Evolutionary conservation across 2,113 vertebrate species (phyloP).

Genomic region (Takifugu bimaculatus): DNA sequence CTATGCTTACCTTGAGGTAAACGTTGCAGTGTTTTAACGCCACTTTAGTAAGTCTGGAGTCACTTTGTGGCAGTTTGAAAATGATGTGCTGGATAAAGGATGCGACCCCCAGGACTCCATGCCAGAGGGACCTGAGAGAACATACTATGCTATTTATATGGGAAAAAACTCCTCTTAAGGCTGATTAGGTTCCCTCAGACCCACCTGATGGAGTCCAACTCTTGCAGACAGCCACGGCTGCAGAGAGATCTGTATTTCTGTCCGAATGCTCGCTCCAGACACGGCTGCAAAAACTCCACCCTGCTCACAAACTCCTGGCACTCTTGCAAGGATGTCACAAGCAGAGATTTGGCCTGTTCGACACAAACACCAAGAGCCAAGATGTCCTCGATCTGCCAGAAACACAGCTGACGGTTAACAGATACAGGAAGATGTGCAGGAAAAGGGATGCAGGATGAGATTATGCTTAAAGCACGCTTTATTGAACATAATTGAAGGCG

Average conservation of each 20-base stretch:
- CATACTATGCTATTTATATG: neutral
- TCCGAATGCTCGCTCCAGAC: slow-evolving; percentile 60
- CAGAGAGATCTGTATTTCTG: slow-evolving; percentile 62
- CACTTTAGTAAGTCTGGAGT: slow-evolving; percentile 39
- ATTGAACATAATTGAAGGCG: too few relatives aligned
- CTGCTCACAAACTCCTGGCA: slow-evolving; percentile 53
- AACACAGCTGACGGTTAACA: neutral
- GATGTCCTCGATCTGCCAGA: slow-evolving; percentile 67
- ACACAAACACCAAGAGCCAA: slow-evolving; percentile 63
- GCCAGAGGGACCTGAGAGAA: slow-evolving; percentile 58
- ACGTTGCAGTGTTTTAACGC: slow-evolving; percentile 66
- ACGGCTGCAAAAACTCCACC: slow-evolving; percentile 68
- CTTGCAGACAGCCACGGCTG: slow-evolving; percentile 41
- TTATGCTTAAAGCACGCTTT: neutral
- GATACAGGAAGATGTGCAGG: neutral
- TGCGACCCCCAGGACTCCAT: slow-evolving; percentile 56
- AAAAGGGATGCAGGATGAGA: too few relatives aligned
- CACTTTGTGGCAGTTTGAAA: slow-evolving; percentile 27
- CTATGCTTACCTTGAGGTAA: slow-evolving; percentile 56
- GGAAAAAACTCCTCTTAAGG: too few relatives aligned
- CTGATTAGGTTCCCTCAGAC: neutral
- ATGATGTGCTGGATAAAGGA: slow-evolving; percentile 71
- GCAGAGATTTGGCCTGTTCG: slow-evolving; percentile 56
- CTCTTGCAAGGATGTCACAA: slow-evolving; percentile 40
- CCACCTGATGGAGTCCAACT: slow-evolving; percentile 67